Evolutionary conservation across 1,140 invertebrate genomes (phyloP).

Genomic region (Leptoteleia sp.): DNA sequence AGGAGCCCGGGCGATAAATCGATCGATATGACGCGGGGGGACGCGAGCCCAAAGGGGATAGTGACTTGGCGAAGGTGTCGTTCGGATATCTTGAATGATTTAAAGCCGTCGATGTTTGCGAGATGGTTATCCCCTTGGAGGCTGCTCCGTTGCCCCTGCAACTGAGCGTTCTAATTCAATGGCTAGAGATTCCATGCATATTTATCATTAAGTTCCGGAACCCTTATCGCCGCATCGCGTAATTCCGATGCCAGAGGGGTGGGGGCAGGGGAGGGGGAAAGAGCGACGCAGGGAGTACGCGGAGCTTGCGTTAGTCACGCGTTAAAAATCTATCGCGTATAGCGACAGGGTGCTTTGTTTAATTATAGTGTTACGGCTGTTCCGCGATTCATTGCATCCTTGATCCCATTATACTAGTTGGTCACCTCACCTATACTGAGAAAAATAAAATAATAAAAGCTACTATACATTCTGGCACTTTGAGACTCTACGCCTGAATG

Average conservation of each 20-base stretch:
- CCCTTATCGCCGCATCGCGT: constrained; percentile 58
- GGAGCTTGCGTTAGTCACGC: constrained; percentile 42
- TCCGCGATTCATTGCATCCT: constrained; percentile 22
- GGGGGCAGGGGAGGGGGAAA: too few relatives aligned
- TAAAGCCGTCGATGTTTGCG: constrained; percentile 56
- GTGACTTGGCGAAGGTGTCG: constrained; percentile 50
- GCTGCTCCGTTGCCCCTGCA: constrained; percentile 60
- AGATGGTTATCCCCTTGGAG: constrained; percentile 62
- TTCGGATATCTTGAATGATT: constrained; percentile 63
- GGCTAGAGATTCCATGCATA: constrained; percentile 62
- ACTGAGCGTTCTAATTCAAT: constrained; percentile 69
- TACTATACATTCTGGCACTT: too few relatives aligned
- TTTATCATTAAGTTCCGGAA: constrained; percentile 65
- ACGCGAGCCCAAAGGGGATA: constrained; percentile 45
- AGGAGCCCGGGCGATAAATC: constrained; percentile 51
- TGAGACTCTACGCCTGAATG: too few relatives aligned
- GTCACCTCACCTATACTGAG: too few relatives aligned
- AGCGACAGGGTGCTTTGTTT: constrained; percentile 54
- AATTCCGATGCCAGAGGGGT: constrained; percentile 50
- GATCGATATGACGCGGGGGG: constrained; percentile 44
- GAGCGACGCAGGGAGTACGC: constrained; percentile 9
- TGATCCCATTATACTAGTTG: too few relatives aligned
- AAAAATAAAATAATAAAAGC: too few relatives aligned
- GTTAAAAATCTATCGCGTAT: constrained; percentile 52
- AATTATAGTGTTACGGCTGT: constrained; percentile 40